A percentile compares a stretch with the other conserved stretches of the same genome.
Conservation (phyloP, 2,888 invertebrate species). For the Oeneis ivallda region DNA sequence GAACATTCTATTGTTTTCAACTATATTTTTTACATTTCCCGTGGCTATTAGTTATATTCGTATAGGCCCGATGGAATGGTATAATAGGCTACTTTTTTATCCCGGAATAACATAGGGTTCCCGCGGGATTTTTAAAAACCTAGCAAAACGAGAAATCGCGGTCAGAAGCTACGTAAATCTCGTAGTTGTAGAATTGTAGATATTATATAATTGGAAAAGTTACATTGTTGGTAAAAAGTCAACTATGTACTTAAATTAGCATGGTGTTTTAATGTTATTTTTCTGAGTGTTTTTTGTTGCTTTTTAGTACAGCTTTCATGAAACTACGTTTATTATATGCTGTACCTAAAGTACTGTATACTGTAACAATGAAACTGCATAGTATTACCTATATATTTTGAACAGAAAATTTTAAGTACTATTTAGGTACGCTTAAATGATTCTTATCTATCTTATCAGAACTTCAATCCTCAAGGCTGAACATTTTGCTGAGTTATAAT, state of each 20-base stretch:
- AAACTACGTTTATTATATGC: too few relatives aligned
- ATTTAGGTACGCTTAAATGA: constrained; percentile 1
- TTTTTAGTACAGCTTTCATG: neutral
- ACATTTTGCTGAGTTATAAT: constrained; percentile 4
- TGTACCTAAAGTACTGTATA: neutral
- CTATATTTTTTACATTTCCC: too few relatives aligned
- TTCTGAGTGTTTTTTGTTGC: neutral
- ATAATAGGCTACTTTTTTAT: too few relatives aligned
- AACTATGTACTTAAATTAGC: neutral
- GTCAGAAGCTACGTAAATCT: too few relatives aligned
- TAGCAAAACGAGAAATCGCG: too few relatives aligned
- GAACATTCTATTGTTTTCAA: too few relatives aligned
- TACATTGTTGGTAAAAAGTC: neutral
- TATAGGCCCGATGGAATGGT: too few relatives aligned
- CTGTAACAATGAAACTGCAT: neutral
- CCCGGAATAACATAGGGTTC: too few relatives aligned
- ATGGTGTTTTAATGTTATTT: too few relatives aligned
- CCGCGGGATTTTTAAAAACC: too few relatives aligned
- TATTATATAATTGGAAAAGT: neutral
- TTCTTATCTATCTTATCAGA: neutral
- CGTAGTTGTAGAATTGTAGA: too few relatives aligned
- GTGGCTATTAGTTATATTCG: too few relatives aligned
- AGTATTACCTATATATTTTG: neutral
- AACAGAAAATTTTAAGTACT: neutral
- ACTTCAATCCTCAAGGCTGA: constrained; percentile 4